Evolutionary conservation across 2,888 invertebrate species (phyloP).

Genomic region (Cantharis rufa): DNA sequence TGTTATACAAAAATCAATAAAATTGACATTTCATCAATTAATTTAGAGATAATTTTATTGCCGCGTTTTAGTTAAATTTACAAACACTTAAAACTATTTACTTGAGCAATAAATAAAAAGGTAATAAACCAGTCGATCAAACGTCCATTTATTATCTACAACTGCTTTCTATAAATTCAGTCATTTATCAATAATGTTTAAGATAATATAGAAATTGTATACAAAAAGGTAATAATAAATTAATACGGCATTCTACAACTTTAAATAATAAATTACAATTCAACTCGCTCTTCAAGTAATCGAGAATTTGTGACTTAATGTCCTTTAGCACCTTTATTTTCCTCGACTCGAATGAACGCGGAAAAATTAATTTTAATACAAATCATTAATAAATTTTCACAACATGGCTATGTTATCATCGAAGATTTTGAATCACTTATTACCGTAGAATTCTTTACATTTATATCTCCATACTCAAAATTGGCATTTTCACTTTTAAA

Average conservation of each 20-base stretch:
- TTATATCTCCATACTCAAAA: constrained; percentile 36
- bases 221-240: not conserved
- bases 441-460: not conserved
- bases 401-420: not conserved
- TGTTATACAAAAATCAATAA: not conserved
- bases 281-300: constrained; percentile 2
- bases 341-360: not conserved
- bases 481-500: constrained; percentile 43
- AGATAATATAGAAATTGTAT: not conserved
- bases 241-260: not conserved
- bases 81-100: not conserved
- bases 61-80: not conserved
- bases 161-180: not conserved
- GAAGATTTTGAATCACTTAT: constrained; percentile 1
- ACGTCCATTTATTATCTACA: not conserved
- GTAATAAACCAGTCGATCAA: not conserved
- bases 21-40: not conserved
- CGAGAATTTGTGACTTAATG: not conserved
- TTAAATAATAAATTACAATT: not conserved
- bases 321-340: constrained; percentile 5
- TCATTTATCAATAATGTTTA: not conserved
- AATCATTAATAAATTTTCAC: not conserved
- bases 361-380: not conserved
- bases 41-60: not conserved
- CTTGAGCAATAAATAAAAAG: not conserved